Base-by-base conservation (phyloP, 2,113 vertebrate species). In the Ailurus styani region DNA sequence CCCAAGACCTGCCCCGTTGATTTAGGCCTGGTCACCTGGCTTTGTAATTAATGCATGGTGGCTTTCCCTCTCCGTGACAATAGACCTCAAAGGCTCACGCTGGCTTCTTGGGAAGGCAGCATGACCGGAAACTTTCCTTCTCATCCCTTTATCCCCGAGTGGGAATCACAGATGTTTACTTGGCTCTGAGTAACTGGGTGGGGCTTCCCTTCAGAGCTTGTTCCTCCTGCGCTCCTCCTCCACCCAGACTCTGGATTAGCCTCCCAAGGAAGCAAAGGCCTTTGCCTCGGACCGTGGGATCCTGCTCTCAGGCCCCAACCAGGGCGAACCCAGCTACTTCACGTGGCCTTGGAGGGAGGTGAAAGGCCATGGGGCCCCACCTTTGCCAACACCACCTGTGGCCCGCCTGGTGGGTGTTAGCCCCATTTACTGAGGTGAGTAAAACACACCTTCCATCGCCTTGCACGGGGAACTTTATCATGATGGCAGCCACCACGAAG, bases 171-270 rank as follows among this genome's bases (percentile, higher is more conserved):
- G 0, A 2, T 73, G 72, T 95, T 89, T n/a, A 64, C 91, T 6
- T 25, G 64, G 9, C 3, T 29, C 87, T 89, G 97, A 96, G 93
- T 96, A 86, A 78, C 77, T 1, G 87, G 97, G 96, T 20, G 95
- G 81, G 40, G 91, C 45, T 62, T 45, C 75, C 8, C 37, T 45
- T 18, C 31, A 1, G 45, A 95, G 72, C 96, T 34, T 3, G 52
- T 72, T 66, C 42, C 57, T 92, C 95, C 90, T 5, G 93, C 83
- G 82, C 13, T 0, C 68, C 42, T 75, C 8, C 87, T 52, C 34
- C 89, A 9, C 94, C 89, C 94, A 45, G 64, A 23, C 52, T 54
- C 17, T 7, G 18, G 52, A 50, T 50, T 25, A 20, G 40, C 54
- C 13, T 3, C 40, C 27, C n/a, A 5, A 14, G 64, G 64, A 75